Conservation (phyloP, 2,888 invertebrate species). For the Byasa hedistus region DNA sequence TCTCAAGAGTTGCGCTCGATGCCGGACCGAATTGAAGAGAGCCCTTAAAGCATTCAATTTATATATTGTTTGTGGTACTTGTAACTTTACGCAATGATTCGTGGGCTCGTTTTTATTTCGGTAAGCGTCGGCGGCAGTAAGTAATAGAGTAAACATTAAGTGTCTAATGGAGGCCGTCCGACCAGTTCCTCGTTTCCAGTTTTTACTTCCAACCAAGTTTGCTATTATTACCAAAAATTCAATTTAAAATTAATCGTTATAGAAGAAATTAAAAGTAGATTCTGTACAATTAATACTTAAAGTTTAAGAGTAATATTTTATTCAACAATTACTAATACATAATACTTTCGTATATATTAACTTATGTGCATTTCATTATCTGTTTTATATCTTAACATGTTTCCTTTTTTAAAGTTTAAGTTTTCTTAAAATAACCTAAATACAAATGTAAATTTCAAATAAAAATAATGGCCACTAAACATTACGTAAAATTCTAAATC, state of each 20-base stretch:
- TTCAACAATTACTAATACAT: no score
- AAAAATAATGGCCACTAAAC: no score
- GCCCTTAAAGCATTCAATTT: conserved; percentile 37
- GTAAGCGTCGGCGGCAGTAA: conserved; percentile 65
- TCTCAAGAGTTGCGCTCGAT: conserved; percentile 47
- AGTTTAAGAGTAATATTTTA: no score
- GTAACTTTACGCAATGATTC: conserved; percentile 45
- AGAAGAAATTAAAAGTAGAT: background rate
- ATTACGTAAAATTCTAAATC: no score
- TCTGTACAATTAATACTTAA: no score
- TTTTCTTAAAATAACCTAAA: no score
- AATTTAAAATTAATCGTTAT: background rate
- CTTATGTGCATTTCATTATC: no score
- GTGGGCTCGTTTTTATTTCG: conserved; percentile 69
- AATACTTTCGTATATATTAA: no score
- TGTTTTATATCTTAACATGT: no score
- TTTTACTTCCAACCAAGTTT: conserved; percentile 30
- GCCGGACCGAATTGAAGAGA: conserved; percentile 52
- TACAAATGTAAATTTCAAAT: no score
- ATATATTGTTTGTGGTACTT: conserved; percentile 43
- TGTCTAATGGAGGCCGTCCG: conserved; percentile 56
- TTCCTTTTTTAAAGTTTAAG: no score
- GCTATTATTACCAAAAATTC: conserved; percentile 7
- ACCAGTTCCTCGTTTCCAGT: conserved; percentile 42
- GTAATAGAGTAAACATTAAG: conserved; percentile 73